Evolutionary conservation across 2,797 vertebrate genomes (phyloP).

Genomic region (Streptopelia turtur): DNA sequence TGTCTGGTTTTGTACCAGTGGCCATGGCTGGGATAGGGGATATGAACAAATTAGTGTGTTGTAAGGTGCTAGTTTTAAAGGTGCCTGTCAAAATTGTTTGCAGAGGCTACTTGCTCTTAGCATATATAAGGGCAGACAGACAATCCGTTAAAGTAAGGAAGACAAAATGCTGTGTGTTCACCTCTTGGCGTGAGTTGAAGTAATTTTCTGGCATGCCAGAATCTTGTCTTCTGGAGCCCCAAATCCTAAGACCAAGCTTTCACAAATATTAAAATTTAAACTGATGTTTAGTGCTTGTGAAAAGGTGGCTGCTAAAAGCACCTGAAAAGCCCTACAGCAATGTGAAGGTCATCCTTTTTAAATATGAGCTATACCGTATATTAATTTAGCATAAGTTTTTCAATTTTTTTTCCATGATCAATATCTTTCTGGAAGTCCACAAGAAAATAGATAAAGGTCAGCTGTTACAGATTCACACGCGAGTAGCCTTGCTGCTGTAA

Average conservation of each 20-base stretch:
- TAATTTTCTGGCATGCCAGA: not conserved
- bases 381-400: not conserved
- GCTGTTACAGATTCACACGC: not conserved
- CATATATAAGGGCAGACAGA: not conserved
- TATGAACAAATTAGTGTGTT: not conserved
- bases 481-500: not conserved
- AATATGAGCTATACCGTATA: not conserved
- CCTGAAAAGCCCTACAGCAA: not conserved
- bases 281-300: slow-evolving; percentile 11
- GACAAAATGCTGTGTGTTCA: not conserved
- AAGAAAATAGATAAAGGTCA: not conserved
- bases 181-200: not conserved
- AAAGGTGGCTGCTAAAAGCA: slow-evolving; percentile 6
- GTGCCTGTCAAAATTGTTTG: not conserved
- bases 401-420: not conserved
- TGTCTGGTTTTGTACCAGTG: not conserved
- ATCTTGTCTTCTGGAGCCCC: not conserved
- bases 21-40: not conserved
- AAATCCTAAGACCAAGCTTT: slow-evolving; percentile 11
- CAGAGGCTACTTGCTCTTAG: not conserved
- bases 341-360: rapidly evolving
- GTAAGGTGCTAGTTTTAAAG: not conserved
- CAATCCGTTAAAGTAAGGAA: not conserved
- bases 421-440: not conserved
- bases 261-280: slow-evolving; percentile 16